Base-by-base conservation (phyloP, 2,888 invertebrate genomes). In the Dicyrtoma fusca region DNA sequence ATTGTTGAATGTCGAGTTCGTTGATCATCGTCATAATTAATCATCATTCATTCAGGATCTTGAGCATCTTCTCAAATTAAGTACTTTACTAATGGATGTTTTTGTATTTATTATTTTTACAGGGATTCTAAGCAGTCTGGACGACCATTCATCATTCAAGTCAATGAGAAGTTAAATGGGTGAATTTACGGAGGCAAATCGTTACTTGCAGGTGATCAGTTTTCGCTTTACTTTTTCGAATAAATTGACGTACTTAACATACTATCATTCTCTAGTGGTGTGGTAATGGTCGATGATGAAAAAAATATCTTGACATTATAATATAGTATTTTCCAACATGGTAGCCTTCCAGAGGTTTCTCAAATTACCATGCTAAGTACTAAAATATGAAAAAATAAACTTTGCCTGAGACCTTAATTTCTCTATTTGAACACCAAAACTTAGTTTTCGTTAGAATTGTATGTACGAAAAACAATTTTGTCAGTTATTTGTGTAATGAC, bases 131-230 rank as follows among this genome's bases (percentile, higher is more conserved):
- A 55, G 10, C 19, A 71, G 63, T 34, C 47, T 71, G 63, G 71
- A 71, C n/a, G 25, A 71, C 64, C 2, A 51, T 71, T 25, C 2
- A 51, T 71, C n/a, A 55, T 71, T 13, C 81, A 82, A 42, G 82
- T 84, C 21, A 85, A 84, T 76, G 78, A 81, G 66, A 84, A 83
- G 72, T 79, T 85, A 42, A 74, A 91, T 91, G 0, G 90, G 89
- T 74, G 90, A 89, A 80, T 91, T 90, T 82, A 89, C 88, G 76
- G 87, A 87, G 74, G 87, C 88, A 0, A 82, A 90, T 63, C 83
- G 86, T 49, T 83, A 88, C 49, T 82, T 91, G 42, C 88, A 89
- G 85, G 89, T 89, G 84, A 79, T n/a, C n/a, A n/a, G n/a, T n/a
- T n/a, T n/a, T 79, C 17, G 11, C 26, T 25, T 23, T 8, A n/a